Evolutionary conservation across 2,888 invertebrate species (phyloP).

Genomic region (Cancer borealis): DNA sequence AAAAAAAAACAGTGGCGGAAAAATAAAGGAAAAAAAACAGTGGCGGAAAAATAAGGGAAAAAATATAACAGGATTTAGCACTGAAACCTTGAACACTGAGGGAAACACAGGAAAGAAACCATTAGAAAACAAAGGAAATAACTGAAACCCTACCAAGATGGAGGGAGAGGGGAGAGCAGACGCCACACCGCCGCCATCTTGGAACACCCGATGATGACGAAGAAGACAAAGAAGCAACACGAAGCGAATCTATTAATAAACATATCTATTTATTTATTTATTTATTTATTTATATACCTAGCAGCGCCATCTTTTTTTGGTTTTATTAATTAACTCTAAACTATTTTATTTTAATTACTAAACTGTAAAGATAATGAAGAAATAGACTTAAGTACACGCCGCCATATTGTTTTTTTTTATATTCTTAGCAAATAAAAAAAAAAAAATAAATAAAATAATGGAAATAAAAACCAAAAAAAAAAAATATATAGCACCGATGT

Average conservation of each 20-base stretch:
- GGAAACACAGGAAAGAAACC: background rate
- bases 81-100: background rate
- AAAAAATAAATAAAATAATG: background rate
- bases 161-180: background rate
- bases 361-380: background rate
- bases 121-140: background rate
- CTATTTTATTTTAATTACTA: background rate
- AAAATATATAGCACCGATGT: background rate
- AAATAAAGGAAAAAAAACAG: too few relatives aligned
- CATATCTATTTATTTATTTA: background rate
- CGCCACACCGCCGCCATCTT: background rate
- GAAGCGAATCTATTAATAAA: constrained; percentile 23
- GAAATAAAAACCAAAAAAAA: background rate
- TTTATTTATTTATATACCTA: background rate
- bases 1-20: too few relatives aligned
- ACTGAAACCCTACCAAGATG: background rate
- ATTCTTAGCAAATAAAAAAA: too few relatives aligned
- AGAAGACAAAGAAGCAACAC: background rate
- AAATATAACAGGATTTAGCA: background rate
- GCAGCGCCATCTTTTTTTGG: background rate
- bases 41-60: background rate
- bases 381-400: background rate
- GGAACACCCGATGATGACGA: background rate
- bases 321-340: background rate
- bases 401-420: too few relatives aligned